Base-by-base conservation (phyloP, 2,797 vertebrate genomes). In the Acestrorhynchus altus region DNA sequence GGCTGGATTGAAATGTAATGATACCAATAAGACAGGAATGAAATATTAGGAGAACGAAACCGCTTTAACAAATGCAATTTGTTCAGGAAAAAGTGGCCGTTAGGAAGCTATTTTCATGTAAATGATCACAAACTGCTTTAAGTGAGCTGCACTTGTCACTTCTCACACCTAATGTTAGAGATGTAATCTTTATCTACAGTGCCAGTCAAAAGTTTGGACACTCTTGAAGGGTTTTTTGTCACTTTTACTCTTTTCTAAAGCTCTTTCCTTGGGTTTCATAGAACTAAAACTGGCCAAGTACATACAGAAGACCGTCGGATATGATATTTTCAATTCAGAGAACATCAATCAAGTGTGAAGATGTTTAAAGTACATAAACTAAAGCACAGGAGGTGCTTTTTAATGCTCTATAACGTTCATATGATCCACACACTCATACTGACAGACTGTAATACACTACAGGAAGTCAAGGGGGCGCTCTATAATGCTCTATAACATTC, bases 51-150 rank as follows among this genome's bases (percentile, higher is more conserved):
- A 44, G 24, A 64, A 42, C 35, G 20, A 40, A n/a, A 40, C 8
- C 2, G 59, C 35, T 64, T 64, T 42, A 64, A 64, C 39, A 64
- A 44, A 64, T 64, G 39, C 40, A 20, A 64, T 64, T 64, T 64
- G 61, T 20, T 42, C 39, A 22, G 42, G n/a, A 64, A 22, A 64
- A 42, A 64, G 26, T 4, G 9, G 20, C 24, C 10, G 52, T 56
- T 56, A 56, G 52, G 52, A 56, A 56, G 52, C 52, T 26, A 64
- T 64, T 42, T 64, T 64, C 61, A 51, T 49, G 22, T 24, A 68
- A 68, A 67, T 18, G 24, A 67, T 67, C 35, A 4, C 60, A 63
- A 63, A 64, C 61, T 12, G n/a, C 20, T 42, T 64, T 39, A 22
- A 64, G 42, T 22, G n/a, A 1, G 18, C 26, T 1, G 4, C 16